Conservation (phyloP, 2,113 vertebrate genomes). For the Tragelaphus imberbis region DNA sequence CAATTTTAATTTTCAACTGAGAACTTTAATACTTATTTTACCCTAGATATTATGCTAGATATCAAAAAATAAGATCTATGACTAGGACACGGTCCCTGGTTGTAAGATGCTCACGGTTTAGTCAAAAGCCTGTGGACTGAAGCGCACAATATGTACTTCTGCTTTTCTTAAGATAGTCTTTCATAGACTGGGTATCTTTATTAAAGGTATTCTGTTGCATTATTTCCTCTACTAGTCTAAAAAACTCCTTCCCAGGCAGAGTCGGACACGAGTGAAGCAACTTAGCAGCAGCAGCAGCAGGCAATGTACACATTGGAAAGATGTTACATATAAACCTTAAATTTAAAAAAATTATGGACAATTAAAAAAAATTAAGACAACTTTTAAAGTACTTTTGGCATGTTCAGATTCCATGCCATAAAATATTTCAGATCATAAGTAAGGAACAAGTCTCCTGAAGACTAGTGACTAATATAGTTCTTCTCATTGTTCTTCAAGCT, state of each 20-base stretch:
- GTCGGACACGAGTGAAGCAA: no score
- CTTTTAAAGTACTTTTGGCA: constrained; percentile 33
- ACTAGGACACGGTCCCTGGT: neutral
- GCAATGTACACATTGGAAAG: neutral
- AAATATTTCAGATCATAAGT: neutral
- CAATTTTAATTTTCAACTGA: neutral
- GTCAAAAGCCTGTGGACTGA: neutral
- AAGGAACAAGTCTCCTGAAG: constrained; percentile 47
- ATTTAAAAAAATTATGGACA: constrained; percentile 13
- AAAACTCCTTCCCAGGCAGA: neutral
- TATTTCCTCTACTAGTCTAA: neutral
- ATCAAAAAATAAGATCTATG: neutral
- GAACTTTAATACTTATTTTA: neutral
- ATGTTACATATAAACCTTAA: neutral
- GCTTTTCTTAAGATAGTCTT: neutral
- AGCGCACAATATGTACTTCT: neutral
- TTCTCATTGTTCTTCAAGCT: neutral
- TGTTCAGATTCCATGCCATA: constrained; percentile 1
- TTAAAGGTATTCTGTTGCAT: neutral
- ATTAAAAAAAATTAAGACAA: neutral
- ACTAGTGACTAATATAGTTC: neutral
- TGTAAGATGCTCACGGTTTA: neutral
- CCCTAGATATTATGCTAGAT: neutral
- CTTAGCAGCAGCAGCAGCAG: neutral
- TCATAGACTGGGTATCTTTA: neutral